Conservation (phyloP, 2,113 vertebrate genomes). For the Spermophilus dauricus region DNA sequence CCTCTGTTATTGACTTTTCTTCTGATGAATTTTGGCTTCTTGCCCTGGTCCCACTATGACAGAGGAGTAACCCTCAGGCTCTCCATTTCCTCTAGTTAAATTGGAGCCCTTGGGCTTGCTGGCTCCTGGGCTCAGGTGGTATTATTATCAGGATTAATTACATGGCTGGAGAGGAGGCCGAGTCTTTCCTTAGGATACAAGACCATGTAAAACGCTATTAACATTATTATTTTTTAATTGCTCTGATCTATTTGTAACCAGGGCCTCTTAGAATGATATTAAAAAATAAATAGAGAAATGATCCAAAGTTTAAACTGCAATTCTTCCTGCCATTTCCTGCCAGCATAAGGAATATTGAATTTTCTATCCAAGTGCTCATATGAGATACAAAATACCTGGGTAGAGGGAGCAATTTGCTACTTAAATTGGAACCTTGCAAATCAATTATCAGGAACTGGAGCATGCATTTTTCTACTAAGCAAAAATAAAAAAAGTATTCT, state of each 20-base stretch:
- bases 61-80: background rate
- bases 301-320: slow-evolving; percentile 28
- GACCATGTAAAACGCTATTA: background rate
- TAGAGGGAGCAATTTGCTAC: slow-evolving; percentile 70
- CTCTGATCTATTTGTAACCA: slow-evolving; percentile 46
- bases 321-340: slow-evolving; percentile 49
- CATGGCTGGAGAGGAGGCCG: background rate
- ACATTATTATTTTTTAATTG: slow-evolving; percentile 34
- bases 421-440: slow-evolving; percentile 70
- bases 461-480: slow-evolving; percentile 52
- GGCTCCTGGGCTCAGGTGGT: background rate
- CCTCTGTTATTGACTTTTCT: background rate
- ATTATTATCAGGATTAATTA: background rate
- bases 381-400: slow-evolving; percentile 51
- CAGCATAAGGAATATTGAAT: slow-evolving; percentile 39
- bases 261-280: slow-evolving; percentile 26
- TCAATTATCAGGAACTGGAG: slow-evolving; percentile 69
- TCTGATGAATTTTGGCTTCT: background rate
- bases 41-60: background rate
- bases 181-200: background rate
- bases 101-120: background rate
- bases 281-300: slow-evolving; percentile 23
- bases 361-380: slow-evolving; percentile 60
- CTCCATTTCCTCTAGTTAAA: background rate
- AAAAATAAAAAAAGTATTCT: slow-evolving; percentile 53